Evolutionary conservation across 92 coral and sea anemone genomes (phyloP).

Genomic region (Paragorgia papillata): DNA sequence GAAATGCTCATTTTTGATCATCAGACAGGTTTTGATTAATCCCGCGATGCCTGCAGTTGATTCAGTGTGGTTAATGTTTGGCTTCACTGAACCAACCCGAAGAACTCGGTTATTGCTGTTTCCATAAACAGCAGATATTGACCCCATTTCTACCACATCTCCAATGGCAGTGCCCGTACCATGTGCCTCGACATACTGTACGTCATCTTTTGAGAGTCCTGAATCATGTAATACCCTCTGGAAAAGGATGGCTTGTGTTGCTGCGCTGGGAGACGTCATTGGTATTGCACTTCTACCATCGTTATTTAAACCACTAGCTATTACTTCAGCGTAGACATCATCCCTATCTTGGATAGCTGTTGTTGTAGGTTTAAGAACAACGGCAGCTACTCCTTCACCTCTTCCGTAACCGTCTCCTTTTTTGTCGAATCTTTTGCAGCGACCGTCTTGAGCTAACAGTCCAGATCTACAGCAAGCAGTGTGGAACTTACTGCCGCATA

Average conservation of each 20-base stretch:
- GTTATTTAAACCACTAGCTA: too few relatives aligned
- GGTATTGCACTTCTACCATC: slow-evolving; percentile 66
- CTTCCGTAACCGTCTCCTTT: slow-evolving; percentile 45
- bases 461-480: too few relatives aligned
- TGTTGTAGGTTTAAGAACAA: too few relatives aligned
- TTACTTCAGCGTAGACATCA: too few relatives aligned
- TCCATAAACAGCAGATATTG: too few relatives aligned
- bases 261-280: slow-evolving; percentile 59
- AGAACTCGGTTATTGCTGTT: too few relatives aligned
- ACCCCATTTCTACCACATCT: too few relatives aligned
- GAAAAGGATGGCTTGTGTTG: slow-evolving; percentile 25
- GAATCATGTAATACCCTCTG: slow-evolving; percentile 29
- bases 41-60: slow-evolving; percentile 82
- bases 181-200: slow-evolving; percentile 61
- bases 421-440: slow-evolving; percentile 63
- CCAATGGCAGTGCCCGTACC: slow-evolving; percentile 54
- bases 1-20: too few relatives aligned
- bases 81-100: slow-evolving; percentile 57
- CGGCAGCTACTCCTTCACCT: too few relatives aligned
- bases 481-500: too few relatives aligned
- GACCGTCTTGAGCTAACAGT: slow-evolving; percentile 64
- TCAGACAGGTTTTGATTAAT: slow-evolving; percentile 49
- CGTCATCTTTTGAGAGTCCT: not conserved
- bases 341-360: too few relatives aligned
- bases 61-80: slow-evolving; percentile 83